These are phyloP conservation scores for Octodon degus DNA, from an alignment of 2,113 vertebrate genomes.

Conservation along the genomic window DNA sequence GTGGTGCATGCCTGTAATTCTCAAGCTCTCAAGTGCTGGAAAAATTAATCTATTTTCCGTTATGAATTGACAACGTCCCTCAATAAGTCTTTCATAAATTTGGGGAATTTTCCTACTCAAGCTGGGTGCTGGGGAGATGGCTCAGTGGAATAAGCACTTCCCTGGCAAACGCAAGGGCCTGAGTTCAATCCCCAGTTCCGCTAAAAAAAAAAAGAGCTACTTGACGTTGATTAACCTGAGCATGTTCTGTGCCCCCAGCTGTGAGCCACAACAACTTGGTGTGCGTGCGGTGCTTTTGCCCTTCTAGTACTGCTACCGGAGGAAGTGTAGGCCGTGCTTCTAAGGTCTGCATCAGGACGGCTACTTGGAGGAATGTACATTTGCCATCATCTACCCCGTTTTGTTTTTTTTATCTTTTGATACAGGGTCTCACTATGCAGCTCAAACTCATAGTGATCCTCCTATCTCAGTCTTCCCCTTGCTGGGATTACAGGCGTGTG, in stretches of 20 bases:
- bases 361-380: neutral
- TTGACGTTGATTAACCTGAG: slow-evolving; percentile 25
- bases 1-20: no score
- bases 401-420: no score
- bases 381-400: neutral
- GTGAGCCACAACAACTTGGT: neutral
- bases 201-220: neutral
- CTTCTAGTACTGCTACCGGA: neutral
- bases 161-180: no score
- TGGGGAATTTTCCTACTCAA: neutral
- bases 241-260: neutral
- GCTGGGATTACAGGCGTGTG: no score
- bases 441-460: no score
- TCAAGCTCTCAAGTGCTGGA: neutral
- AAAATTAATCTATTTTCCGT: neutral
- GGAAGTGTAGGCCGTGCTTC: neutral
- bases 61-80: neutral
- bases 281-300: neutral
- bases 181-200: no score
- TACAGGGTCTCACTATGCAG: no score
- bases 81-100: neutral
- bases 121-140: no score
- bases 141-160: no score
- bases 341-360: neutral
- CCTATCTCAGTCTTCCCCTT: no score